These are phyloP conservation scores for Lophochroa leadbeateri DNA, from an alignment of 2,113 vertebrate species.

Conservation along the genomic window DNA sequence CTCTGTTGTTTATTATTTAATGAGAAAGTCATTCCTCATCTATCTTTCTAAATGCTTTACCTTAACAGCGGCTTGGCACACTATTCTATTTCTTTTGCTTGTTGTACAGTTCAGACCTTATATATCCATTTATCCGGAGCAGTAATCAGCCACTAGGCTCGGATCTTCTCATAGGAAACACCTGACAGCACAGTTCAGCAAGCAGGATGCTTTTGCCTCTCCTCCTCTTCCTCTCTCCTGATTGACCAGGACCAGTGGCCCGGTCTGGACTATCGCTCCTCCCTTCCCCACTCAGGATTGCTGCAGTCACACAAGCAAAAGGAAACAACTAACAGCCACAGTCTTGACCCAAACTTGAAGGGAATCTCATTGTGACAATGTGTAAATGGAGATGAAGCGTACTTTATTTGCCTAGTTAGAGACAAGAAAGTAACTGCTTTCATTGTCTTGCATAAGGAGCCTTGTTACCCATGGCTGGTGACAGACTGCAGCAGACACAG, in stretches of 20 bases:
- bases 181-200: background rate
- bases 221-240: background rate
- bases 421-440: background rate
- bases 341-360: background rate
- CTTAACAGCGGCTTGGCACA: background rate
- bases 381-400: background rate
- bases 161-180: background rate
- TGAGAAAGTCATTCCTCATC: background rate
- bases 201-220: background rate
- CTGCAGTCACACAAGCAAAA: background rate
- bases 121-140: background rate
- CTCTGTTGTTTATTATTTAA: background rate
- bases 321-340: background rate
- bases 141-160: background rate
- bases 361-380: background rate
- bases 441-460: background rate
- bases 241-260: background rate
- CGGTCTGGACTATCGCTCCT: background rate
- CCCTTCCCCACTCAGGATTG: background rate
- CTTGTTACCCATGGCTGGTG: background rate
- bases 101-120: background rate
- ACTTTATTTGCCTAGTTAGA: background rate
- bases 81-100: background rate
- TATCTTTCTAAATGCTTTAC: background rate
- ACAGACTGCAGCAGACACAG: background rate